Conservation (phyloP, 2,113 vertebrate species). For the Poecile atricapillus region DNA sequence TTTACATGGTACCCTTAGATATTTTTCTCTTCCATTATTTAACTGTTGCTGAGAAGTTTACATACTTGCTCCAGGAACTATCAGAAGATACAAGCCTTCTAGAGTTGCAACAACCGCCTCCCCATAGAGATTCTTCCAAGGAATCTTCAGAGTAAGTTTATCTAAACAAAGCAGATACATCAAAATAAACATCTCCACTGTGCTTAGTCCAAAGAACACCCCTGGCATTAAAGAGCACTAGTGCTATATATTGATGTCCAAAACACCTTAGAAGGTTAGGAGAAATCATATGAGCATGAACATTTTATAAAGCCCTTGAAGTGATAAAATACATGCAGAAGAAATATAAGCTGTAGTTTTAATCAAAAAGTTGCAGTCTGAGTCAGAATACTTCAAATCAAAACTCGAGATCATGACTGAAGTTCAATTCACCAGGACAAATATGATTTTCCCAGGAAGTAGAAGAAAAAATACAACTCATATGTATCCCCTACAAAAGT, state of each 20-base stretch:
- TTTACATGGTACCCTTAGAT: not conserved
- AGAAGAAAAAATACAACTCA: not conserved
- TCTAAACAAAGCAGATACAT: constrained; percentile 74
- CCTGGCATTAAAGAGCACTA: not conserved
- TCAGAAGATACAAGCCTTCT: constrained; percentile 91
- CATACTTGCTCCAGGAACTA: constrained; percentile 95
- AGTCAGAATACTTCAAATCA: not conserved
- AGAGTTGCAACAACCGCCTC: constrained; percentile 93
- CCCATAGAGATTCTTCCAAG: constrained; percentile 97
- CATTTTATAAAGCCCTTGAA: not conserved
- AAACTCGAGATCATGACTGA: not conserved
- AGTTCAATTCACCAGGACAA: not conserved
- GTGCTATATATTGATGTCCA: not conserved
- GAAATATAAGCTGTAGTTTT: not conserved
- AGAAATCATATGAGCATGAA: not conserved
- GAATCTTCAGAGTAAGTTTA: constrained; percentile 95
- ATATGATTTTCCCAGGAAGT: not conserved
- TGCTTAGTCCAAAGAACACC: not conserved
- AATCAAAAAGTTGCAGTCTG: not conserved
- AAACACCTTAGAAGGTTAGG: not conserved
- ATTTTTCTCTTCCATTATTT: not conserved
- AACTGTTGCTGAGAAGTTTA: not conserved
- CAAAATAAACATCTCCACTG: not conserved
- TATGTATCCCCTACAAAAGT: not conserved
- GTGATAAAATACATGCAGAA: not conserved